Percentiles rank a stretch among this genome's conserved stretches.
phyloP scores from a whole-genome alignment of 2,888 invertebrate genomes.

The Lamellibrachia satsuma region DNA sequence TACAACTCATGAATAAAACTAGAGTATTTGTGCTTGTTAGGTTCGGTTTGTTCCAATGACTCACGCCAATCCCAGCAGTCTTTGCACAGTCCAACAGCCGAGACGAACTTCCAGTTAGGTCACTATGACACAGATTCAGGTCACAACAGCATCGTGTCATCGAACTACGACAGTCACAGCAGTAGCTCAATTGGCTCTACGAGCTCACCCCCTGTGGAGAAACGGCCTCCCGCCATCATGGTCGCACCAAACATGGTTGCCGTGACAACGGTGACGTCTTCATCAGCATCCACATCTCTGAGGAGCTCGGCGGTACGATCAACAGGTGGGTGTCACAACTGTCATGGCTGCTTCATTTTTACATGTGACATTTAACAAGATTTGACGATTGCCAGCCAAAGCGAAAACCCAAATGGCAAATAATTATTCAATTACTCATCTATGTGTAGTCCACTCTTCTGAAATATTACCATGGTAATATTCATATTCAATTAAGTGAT shows the following conservation, averaged over 20 bases:
- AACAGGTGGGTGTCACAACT: not conserved
- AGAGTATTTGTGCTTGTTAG: not conserved
- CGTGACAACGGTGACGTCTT: not conserved
- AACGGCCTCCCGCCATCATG: conserved; percentile 20
- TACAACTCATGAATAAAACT: not conserved
- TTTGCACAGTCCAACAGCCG: not conserved
- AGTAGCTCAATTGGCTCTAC: conserved; percentile 58
- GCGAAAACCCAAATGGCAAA: no score
- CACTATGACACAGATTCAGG: conserved; percentile 64
- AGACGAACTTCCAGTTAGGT: conserved; percentile 34
- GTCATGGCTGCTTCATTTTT: not conserved
- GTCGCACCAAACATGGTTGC: conserved; percentile 17
- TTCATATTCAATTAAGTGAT: not conserved
- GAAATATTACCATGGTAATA: not conserved
- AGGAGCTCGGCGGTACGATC: not conserved
- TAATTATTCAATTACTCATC: no score
- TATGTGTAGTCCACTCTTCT: not conserved
- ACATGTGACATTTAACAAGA: not conserved
- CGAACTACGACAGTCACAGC: conserved; percentile 62
- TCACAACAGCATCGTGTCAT: conserved; percentile 55
- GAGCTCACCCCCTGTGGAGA: conserved; percentile 50
- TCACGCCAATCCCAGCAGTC: conserved; percentile 17
- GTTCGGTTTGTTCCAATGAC: conserved; percentile 25
- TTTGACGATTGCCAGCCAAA: no score
- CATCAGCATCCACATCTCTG: not conserved